A percentile compares a stretch with the other conserved stretches of the same genome.
These are phyloP conservation scores for Nyctibius bracteatus DNA, from an alignment of 2,113 vertebrate species.

Conservation along the genomic window DNA sequence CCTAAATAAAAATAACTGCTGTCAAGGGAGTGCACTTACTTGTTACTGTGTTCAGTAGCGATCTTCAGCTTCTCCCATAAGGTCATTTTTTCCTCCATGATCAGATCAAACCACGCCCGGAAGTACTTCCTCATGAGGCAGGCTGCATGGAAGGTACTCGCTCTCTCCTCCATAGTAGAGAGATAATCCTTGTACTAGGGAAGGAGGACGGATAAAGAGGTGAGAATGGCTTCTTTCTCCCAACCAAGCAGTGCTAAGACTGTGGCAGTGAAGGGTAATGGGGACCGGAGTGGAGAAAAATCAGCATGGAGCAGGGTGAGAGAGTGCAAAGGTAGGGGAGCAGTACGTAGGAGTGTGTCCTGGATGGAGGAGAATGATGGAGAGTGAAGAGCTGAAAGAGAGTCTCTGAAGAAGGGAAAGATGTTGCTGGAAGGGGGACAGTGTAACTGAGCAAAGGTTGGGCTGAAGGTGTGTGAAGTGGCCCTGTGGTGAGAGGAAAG, in stretches of 20 bases:
- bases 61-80: slow-evolving; percentile 66
- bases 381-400: background rate
- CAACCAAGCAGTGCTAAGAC: background rate
- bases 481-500: background rate
- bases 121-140: slow-evolving; percentile 77
- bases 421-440: background rate
- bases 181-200: slow-evolving; percentile 68
- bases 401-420: background rate
- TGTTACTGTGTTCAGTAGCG: slow-evolving; percentile 78
- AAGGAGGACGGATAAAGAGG: background rate
- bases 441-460: background rate
- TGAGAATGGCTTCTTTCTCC: background rate
- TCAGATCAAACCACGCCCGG: slow-evolving; percentile 71
- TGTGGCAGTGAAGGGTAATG: background rate
- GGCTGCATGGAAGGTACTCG: slow-evolving; percentile 21
- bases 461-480: background rate
- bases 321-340: background rate
- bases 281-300: background rate
- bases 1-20: background rate
- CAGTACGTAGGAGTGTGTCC: background rate
- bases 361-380: background rate
- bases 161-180: slow-evolving; percentile 67
- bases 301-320: background rate
- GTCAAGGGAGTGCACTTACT: slow-evolving; percentile 65
- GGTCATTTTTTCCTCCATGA: slow-evolving; percentile 64